Percentiles rank a stretch among this genome's conserved stretches.
phyloP scores from a whole-genome alignment of 2,888 invertebrate species.

The Nomada ruficornis region DNA sequence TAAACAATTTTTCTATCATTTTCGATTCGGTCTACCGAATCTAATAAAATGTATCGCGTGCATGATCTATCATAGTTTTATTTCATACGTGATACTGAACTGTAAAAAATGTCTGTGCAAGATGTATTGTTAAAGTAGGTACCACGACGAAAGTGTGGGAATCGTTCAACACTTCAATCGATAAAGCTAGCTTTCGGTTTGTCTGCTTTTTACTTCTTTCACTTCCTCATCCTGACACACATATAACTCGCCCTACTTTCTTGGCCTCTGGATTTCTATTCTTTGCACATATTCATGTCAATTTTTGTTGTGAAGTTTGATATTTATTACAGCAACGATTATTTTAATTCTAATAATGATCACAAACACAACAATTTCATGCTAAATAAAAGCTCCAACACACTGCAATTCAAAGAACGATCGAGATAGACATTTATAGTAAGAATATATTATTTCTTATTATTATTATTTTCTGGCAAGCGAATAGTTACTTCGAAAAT shows the following conservation, averaged over 20 bases:
- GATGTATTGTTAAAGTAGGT: not conserved
- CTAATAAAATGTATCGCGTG: not conserved
- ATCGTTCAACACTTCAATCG: constrained; percentile 27
- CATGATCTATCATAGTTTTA: not conserved
- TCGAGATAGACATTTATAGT: too few species aligned
- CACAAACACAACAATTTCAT: too few species aligned
- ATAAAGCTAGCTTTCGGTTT: constrained; percentile 18
- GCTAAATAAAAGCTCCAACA: too few species aligned
- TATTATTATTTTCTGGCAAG: too few species aligned
- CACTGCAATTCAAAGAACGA: too few species aligned
- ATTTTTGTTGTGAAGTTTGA: not conserved
- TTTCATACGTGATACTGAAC: not conserved
- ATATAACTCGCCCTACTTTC: constrained; percentile 27
- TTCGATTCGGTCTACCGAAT: not conserved
- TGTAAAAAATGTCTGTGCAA: constrained; percentile 8
- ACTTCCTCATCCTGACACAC: constrained; percentile 19
- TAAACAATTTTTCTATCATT: not conserved
- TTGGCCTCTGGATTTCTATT: not conserved
- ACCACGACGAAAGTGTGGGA: not conserved
- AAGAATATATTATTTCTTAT: too few species aligned
- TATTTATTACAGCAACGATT: not conserved
- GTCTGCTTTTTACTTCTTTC: constrained; percentile 16
- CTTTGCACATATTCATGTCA: not conserved
- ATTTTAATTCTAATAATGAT: too few species aligned
- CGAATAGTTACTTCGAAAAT: too few species aligned